Conservation (phyloP, 1,140 invertebrate genomes). For the Bicyclus anynana region DNA sequence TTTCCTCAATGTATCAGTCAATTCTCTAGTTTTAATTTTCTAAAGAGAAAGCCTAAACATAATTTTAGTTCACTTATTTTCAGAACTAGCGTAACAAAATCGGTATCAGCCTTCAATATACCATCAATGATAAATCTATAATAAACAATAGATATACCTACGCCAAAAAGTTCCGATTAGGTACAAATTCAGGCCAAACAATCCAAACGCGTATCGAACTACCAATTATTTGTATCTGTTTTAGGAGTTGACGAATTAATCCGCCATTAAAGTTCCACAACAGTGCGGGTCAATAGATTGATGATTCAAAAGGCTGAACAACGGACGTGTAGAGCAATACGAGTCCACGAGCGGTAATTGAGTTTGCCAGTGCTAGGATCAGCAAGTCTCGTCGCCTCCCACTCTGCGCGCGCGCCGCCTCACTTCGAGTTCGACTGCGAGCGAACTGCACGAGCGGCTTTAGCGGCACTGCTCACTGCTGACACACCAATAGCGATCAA, state of each 20-base stretch:
- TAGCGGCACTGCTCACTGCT: slow-evolving; percentile 40
- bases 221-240: background rate
- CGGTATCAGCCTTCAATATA: too few relatives aligned
- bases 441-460: slow-evolving; percentile 41
- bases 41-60: too few relatives aligned
- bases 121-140: too few relatives aligned
- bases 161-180: background rate
- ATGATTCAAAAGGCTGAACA: slow-evolving; percentile 13
- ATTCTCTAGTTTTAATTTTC: too few relatives aligned
- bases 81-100: too few relatives aligned
- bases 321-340: slow-evolving; percentile 13
- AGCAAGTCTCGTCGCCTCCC: slow-evolving; percentile 39
- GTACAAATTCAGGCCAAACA: background rate
- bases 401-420: slow-evolving; percentile 55
- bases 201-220: background rate
- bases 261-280: slow-evolving; percentile 10
- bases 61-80: too few relatives aligned
- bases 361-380: slow-evolving; percentile 48
- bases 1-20: too few relatives aligned
- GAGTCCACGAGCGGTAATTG: slow-evolving; percentile 41
- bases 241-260: slow-evolving; percentile 3
- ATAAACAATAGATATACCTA: too few relatives aligned
- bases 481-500: slow-evolving; percentile 34
- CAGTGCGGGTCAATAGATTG: slow-evolving; percentile 10
- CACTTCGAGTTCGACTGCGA: slow-evolving; percentile 46